Percentiles rank a stretch among this genome's conserved stretches.
phyloP scores from a whole-genome alignment of 1,140 invertebrate species.

The Drosophila triauraria region DNA sequence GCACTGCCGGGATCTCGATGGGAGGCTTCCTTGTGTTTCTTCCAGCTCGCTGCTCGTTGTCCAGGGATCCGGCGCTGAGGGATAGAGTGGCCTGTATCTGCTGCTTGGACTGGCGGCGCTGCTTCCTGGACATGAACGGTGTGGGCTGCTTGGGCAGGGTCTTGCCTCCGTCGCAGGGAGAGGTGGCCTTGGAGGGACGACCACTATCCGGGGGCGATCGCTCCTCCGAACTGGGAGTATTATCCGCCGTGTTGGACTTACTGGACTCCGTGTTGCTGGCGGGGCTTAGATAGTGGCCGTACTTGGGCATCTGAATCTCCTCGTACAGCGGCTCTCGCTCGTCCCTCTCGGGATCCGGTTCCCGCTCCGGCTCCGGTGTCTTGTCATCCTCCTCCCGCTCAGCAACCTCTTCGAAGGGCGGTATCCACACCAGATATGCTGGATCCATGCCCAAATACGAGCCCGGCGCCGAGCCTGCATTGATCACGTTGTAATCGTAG shows the following conservation, averaged over 20 bases:
- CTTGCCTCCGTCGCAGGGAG: constrained; percentile 58
- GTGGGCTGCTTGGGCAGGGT: constrained; percentile 64
- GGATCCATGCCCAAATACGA: constrained; percentile 94
- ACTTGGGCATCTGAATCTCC: constrained; percentile 86
- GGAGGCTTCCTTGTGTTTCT: constrained; percentile 7
- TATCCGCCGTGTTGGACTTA: constrained; percentile 68
- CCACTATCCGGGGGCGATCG: constrained; percentile 59
- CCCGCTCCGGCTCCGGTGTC: constrained; percentile 61
- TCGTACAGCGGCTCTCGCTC: constrained; percentile 82
- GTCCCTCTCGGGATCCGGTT: constrained; percentile 69
- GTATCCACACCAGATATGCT: constrained; percentile 94
- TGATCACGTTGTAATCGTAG: constrained; percentile 94
- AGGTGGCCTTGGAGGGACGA: constrained; percentile 65
- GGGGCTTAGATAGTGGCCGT: constrained; percentile 85
- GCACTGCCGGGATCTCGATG: constrained; percentile 53
- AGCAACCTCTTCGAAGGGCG: constrained; percentile 88
- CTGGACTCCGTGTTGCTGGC: constrained; percentile 86
- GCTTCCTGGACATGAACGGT: constrained; percentile 75
- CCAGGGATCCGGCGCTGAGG: constrained; percentile 20
- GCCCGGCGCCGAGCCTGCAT: constrained; percentile 92
- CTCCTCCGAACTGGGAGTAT: constrained; percentile 77
- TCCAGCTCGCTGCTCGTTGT: constrained; percentile 18
- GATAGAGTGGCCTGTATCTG: constrained; percentile 53
- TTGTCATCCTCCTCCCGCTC: constrained; percentile 82
- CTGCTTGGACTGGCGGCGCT: constrained; percentile 68